Base-by-base conservation (phyloP, 1,140 invertebrate genomes). In the Drosophila nebulosa region DNA sequence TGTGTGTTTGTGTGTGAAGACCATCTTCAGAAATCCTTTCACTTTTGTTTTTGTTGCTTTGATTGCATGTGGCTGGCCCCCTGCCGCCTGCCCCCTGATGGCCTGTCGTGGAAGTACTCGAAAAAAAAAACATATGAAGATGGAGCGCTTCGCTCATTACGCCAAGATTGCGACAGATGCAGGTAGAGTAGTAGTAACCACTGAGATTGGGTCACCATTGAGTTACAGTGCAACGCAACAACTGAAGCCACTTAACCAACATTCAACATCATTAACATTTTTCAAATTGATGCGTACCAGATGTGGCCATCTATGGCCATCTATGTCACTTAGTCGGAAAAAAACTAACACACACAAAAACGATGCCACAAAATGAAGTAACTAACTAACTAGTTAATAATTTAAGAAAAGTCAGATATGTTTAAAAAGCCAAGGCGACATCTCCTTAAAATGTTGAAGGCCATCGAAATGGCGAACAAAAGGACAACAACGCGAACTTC, bases 11-110 rank as follows among this genome's bases (percentile, higher is more conserved):
- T 30, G 27, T 30, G 27, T 30, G 27, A 66, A 61, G 22, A 27
- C 39, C 55, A 74, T 46, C 60, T 83, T 69, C 69, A 27, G 27
- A 63, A 86, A 85, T 85, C 81, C 81, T 85, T 85, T 85, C 81
- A 85, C 81, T 85, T 86, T n/a, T n/a, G n/a, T n/a, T n/a, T 85
- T 86, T 16, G 16, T 22, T 56, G 55, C n/a, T n/a, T n/a, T 46
- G 53, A 57, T 63, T 55, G 52, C 55, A 75, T 74, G 58, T 64
- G 36, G 76, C 69, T 59, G 65, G 68, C 39, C 16, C 14, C 39
- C 32, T 61, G 67, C 64, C 61, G n/a, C 53, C 32, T 42, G 10
- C 16, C 26, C 46, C 32, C 26, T 65, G 53, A 51, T 39, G 53
- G 56, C 7, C 72, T 57, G 35, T 67, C 72, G 57, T 62, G 63